Base-by-base conservation (phyloP, 2,113 vertebrate species). In the Gallinago jamesoni region DNA sequence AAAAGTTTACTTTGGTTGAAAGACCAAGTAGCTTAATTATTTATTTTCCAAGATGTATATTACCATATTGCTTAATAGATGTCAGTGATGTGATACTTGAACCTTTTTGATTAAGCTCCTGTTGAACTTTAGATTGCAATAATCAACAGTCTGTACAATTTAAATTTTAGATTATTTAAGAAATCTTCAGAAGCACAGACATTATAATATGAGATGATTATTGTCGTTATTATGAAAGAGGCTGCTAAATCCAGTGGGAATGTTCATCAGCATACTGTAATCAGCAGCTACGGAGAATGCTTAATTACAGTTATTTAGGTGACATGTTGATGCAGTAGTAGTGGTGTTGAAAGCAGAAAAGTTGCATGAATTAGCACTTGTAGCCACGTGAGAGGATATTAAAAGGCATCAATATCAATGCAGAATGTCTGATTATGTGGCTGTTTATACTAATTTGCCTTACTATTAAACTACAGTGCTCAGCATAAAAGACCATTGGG, bases 261-360 rank as follows among this genome's bases (percentile, higher is more conserved):
- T 98, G 96, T 97, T 98, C 98, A 98, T 98, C 98, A 98, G 97
- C 94, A 84, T 91, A 95, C 92, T 94, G 94, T 98, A 98, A 98
- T 98, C 98, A 98, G 94, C 89, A 96, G 85, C 95, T 75, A 92
- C 69, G 57, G 96, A 97, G 96, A 98, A 98, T 97, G 95, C 90
- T 97, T 98, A 98, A 98, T 98, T 98, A 98, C 89, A 97, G 97
- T 96, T 98, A 98, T 98, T 98, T 98, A 98, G 97, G 94, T 98
- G 97, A 96, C 97, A 98, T 96, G 95, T 97, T 98, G 97, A 98
- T 97, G 93, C 91, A 97, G 95, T 95, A 89, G 97, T 86, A 90
- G 90, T 77, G 93, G 57, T 95, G 89, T 30, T 96, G 96, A 97
- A 97, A 98, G 93, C 96, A 96, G 92, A 97, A 97, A 97, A 85